These are phyloP conservation scores for Apaloderma vittatum DNA, from an alignment of 2,113 vertebrate genomes.

Conservation along the genomic window DNA sequence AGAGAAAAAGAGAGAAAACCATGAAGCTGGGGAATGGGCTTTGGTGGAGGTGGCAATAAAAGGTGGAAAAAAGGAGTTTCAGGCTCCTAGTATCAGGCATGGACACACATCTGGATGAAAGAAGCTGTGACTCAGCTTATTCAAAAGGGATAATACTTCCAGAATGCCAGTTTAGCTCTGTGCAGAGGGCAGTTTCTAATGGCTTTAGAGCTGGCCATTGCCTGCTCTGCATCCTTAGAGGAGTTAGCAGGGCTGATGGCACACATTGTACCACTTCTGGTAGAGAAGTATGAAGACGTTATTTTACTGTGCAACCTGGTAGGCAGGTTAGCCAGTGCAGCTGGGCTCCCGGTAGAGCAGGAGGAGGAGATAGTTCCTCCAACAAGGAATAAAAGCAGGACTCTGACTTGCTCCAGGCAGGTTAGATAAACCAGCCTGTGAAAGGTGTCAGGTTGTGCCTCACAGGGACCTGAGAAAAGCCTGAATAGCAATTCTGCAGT, in stretches of 20 bases:
- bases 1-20: neutral
- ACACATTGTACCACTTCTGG: neutral
- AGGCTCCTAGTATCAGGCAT: neutral
- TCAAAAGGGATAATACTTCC: neutral
- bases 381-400: neutral
- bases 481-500: neutral
- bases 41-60: neutral
- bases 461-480: neutral
- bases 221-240: neutral
- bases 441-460: neutral
- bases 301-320: neutral
- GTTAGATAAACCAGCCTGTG: neutral
- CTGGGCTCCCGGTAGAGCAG: rapidly evolving
- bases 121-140: neutral
- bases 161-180: neutral
- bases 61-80: neutral
- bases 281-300: neutral
- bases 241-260: neutral
- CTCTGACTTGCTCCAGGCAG: neutral
- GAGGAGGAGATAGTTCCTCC: neutral
- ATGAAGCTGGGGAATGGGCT: neutral
- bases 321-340: neutral
- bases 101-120: neutral
- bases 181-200: neutral
- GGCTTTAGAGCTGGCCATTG: neutral